Evolutionary conservation across 2,797 vertebrate genomes (phyloP), one percentile per base, ranked within the genome.

Genomic region (Chromis chromis): DNA sequence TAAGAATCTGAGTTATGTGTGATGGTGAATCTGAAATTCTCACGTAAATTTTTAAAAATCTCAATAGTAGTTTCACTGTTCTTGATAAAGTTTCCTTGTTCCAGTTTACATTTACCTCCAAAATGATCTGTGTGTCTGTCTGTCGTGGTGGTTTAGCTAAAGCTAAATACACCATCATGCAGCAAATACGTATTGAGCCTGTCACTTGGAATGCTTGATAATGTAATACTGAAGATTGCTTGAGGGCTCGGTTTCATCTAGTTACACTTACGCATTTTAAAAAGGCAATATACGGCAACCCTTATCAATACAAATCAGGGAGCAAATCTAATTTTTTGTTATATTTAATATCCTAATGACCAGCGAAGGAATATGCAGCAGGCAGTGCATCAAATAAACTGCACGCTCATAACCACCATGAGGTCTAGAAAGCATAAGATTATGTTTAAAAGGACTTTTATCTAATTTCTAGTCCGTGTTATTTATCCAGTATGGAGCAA

Each of bases 401-500:
- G 36, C 16, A 16, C 4, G 4, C 50, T 58, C 25, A 62, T 61
- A 44, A 19, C 42, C 42, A 44, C 42, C 5, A 22, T 31, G 22
- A 56, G 12, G 17, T 62, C 10, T 11, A 8, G 16, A 42, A 22
- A 36, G 33, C n/a, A 49, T 48, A 55, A 31, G 16, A 24, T 36
- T 36, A 36, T 36, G 6, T 42, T 42, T 21, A 27, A 46, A 50
- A 28, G 12, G 1, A 22, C 48, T 48, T 48, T 11, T 1, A 63
- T 64, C 16, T 31, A 0, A 44, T 16, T 58, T 48, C 24, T 28
- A 5, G 1, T 40, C 25, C 0, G 19, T 14, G 66, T 63, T 57
- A 36, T 68, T 60, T 25, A 72, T 67, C 17, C 48, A 65, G 28
- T 48, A 63, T 22, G 17, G 50, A 55, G 25, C 50, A 55, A 59